Base-by-base conservation (phyloP, 2,113 vertebrate genomes). In the Argyrosomus japonicus region DNA sequence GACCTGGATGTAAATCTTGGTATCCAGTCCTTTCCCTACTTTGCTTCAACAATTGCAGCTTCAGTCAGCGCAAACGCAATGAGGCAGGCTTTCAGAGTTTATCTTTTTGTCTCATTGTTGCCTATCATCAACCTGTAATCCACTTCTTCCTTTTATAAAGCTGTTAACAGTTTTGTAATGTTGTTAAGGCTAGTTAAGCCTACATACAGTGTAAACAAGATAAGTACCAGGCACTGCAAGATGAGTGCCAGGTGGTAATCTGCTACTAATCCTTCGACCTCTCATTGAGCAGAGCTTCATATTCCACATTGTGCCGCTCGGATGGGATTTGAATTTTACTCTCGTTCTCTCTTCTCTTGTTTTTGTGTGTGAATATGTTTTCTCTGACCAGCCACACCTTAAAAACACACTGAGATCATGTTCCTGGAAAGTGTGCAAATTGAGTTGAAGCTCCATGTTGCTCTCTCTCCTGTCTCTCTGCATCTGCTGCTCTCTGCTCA, bases 371-470 rank as follows among this genome's bases (percentile, higher is more conserved):
- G 68, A 72, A 48, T 77, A 13, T 81, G 82, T 85, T 92, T 85
- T 89, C 68, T 82, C 51, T 75, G 40, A 77, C 56, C 73, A 56
- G 82, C 85, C 89, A 89, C 90, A 87, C 91, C 91, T 92, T 91
- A 88, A 88, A 87, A 89, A 81, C 89, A 88, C 83, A 77, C 90
- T 92, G 89, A 92, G 86, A 75, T 91, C 86, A 92, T 92, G 91
- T 91, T 92, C 86, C 87, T 89, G 86, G 80, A 87, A 78, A 60
- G 77, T 70, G 62, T 74, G 54, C 76, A 78, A 78, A 89, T 84
- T 86, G 77, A 88, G 67, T 88, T 77, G 18, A 82, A 85, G 64
- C 84, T 91, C 61, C 74, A 83, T 74, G 79, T 75, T 65, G 78
- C 68, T 51, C 68, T 62, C 9, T 57, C 62, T 45, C 9, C 23